Evolutionary conservation across 2,113 vertebrate species (phyloP).

Genomic region (Microtus pennsylvanicus): DNA sequence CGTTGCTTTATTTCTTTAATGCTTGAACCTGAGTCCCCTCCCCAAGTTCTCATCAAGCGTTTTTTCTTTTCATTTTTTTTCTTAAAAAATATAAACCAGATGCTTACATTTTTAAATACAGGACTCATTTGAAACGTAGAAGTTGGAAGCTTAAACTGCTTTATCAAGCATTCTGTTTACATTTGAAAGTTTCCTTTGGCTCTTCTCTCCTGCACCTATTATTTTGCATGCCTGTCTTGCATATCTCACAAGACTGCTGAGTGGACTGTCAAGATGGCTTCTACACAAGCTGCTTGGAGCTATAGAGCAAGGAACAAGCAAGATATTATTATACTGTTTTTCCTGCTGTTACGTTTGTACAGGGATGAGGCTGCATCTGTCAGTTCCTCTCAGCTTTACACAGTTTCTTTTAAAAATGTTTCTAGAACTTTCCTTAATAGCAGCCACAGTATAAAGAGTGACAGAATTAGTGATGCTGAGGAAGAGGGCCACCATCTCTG

Average conservation of each 20-base stretch:
- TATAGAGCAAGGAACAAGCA: not conserved
- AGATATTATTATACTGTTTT: conserved; percentile 6
- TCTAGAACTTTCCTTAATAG: conserved; percentile 58
- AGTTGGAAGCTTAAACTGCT: not conserved
- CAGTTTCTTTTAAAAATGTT: conserved; percentile 52
- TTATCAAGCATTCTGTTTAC: not conserved
- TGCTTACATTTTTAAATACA: not conserved
- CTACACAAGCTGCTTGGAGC: not conserved
- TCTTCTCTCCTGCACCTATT: not conserved
- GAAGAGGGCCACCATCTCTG: conserved; percentile 29
- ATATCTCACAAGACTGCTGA: not conserved
- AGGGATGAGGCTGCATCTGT: conserved; percentile 34
- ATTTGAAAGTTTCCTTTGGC: not conserved
- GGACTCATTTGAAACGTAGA: not conserved
- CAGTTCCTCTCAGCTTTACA: conserved; percentile 44
- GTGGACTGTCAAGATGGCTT: not conserved
- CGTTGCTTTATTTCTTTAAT: conserved; percentile 29
- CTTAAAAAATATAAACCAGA: not conserved
- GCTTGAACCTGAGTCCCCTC: not conserved
- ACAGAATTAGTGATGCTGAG: conserved; percentile 57
- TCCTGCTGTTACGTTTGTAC: conserved; percentile 38
- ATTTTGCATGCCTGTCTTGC: not conserved
- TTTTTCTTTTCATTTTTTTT: not conserved
- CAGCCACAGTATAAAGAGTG: conserved; percentile 40
- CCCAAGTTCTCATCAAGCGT: not conserved